Conservation (phyloP, 2,797 vertebrate genomes). For the Lemur catta region DNA sequence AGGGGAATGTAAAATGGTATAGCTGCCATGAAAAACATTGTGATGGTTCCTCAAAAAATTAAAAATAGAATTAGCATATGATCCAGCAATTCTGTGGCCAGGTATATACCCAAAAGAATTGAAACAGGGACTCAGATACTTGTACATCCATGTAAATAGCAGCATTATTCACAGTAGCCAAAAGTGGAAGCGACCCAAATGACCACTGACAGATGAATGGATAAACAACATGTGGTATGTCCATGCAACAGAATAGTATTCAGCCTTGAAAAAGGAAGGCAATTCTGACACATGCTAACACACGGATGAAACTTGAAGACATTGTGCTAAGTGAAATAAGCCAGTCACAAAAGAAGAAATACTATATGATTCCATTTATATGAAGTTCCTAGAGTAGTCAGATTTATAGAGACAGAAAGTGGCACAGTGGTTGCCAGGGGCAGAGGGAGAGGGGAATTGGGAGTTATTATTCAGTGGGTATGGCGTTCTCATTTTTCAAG, state of each 20-base stretch:
- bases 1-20: background rate
- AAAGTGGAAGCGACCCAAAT: background rate
- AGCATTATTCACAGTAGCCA: background rate
- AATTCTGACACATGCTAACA: background rate
- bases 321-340: background rate
- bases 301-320: background rate
- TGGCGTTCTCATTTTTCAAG: background rate
- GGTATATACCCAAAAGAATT: background rate
- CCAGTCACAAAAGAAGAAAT: background rate
- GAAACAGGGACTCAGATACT: background rate
- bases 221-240: background rate
- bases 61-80: background rate
- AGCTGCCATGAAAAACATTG: background rate
- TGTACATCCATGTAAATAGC: background rate
- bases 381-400: background rate
- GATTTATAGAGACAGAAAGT: background rate
- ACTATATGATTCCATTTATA: background rate
- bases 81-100: background rate
- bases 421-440: background rate
- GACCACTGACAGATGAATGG: background rate
- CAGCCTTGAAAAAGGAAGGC: background rate
- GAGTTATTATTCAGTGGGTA: too few relatives aligned
- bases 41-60: background rate
- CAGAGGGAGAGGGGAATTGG: accelerated
- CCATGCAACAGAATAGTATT: background rate